Percentiles rank a stretch among this genome's conserved stretches.
Conservation (phyloP, 2,113 vertebrate species). For the Prochilodus magdalenae region DNA sequence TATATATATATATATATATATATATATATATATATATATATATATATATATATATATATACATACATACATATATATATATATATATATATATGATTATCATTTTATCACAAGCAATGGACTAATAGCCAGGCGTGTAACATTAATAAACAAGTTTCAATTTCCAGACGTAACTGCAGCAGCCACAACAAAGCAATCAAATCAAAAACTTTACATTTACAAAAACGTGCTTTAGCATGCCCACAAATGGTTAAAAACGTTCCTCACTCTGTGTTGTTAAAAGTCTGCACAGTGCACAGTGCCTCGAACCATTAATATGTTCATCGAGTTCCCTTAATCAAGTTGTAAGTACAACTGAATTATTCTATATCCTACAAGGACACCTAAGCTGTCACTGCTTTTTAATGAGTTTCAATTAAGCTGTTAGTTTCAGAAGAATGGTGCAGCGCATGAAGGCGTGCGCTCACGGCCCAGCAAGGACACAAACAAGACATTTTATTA, state of each 20-base stretch:
- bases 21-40: too few relatives aligned
- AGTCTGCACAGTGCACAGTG: conserved; percentile 51
- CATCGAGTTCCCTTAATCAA: conserved; percentile 76
- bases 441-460: conserved; percentile 61
- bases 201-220: too few relatives aligned
- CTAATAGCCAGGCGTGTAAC: background rate
- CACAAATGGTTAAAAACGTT: background rate
- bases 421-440: conserved; percentile 77
- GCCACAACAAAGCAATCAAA: background rate
- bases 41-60: too few relatives aligned
- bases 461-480: conserved; percentile 48
- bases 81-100: too few relatives aligned
- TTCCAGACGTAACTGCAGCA: background rate
- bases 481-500: conserved; percentile 53
- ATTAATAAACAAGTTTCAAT: background rate
- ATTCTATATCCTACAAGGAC: conserved; percentile 81
- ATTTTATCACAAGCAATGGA: background rate
- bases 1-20: too few relatives aligned
- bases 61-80: too few relatives aligned
- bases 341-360: conserved; percentile 78
- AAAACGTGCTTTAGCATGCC: background rate
- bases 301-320: conserved; percentile 68
- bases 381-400: conserved; percentile 80
- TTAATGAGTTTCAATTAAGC: conserved; percentile 85
- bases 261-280: conserved; percentile 33